Base-by-base conservation (phyloP, 2,113 vertebrate species). In the Coturnix japonica region DNA sequence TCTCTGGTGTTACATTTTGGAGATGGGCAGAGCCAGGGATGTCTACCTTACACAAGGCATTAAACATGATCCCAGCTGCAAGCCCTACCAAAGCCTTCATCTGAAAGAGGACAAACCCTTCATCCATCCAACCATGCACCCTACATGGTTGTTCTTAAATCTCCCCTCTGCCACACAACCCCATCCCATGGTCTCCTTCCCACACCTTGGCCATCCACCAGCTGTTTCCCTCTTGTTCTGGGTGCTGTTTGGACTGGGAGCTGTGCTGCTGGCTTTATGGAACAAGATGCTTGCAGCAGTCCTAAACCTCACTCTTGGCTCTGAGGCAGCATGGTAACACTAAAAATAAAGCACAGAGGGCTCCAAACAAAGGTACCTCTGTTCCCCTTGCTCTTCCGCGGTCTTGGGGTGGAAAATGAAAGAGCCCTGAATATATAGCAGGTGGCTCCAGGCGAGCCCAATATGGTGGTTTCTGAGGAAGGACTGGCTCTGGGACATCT, bases 381-480 rank as follows among this genome's bases (percentile, higher is more conserved):
- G 37, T n/a, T 69, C 81, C 49, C 73, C 66, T 47, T 1, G 1
- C 69, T 39, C 41, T 41, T 75, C 82, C 3, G 23, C 1, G 46
- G 79, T 91, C 76, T 91, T 84, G 89, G 64, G 81, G 78, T 94
- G 86, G 91, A 66, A 95, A 96, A 65, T 43, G 91, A 89, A 89
- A 96, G 71, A 76, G 71, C 63, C 46, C 46, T 39, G 86, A 82
- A 43, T 1, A 41, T 1, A 16, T 11, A 86, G 63, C 92, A 95
- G 84, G 75, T 85, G 96, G 81, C 81, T 82, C 66, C 78, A 81
- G 57, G 59, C 47, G 0, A 84, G 89, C 66, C 26, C 89, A 87
- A 59, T 64, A 59, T 66, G 92, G 35, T 82, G 87, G 71, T 87
- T 96, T 95, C 92, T 92, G 96, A 35, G 84, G 92, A 94, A 93